A percentile compares a stretch with the other conserved stretches of the same genome.
Conservation (phyloP, 2,888 invertebrate species). For the Mesodorylaimus sp. region DNA sequence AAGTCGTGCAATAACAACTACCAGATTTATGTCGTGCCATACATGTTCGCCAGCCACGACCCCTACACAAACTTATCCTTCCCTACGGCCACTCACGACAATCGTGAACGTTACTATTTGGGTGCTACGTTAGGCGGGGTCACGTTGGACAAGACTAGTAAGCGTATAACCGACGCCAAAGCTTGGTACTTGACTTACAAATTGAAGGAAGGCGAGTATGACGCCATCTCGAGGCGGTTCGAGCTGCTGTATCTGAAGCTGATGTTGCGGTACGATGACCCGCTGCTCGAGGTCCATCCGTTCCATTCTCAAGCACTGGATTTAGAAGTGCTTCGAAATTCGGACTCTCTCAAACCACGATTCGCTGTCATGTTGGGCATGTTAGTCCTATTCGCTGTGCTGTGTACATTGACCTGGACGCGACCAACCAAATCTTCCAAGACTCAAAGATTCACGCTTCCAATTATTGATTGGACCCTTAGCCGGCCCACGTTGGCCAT, state of each 20-base stretch:
- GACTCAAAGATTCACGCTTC: too few species aligned
- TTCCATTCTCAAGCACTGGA: conserved; percentile 52
- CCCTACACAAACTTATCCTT: background rate
- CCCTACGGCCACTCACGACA: background rate
- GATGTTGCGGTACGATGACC: background rate
- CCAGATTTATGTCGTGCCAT: background rate
- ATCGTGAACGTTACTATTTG: background rate
- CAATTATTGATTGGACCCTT: conserved; percentile 71
- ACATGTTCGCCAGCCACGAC: background rate
- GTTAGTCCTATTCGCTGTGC: conserved; percentile 29
- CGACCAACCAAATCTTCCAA: too few species aligned
- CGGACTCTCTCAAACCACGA: conserved; percentile 41
- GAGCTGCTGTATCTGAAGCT: conserved; percentile 1
- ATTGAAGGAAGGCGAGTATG: conserved; percentile 14
- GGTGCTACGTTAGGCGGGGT: background rate
- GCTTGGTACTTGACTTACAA: conserved; percentile 30
- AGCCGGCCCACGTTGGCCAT: conserved; percentile 78
- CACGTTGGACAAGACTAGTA: background rate
- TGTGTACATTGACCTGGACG: too few species aligned
- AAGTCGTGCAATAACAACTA: background rate
- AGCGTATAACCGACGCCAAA: conserved; percentile 13
- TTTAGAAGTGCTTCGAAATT: conserved; percentile 71
- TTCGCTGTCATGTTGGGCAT: conserved; percentile 4
- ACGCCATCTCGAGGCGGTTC: conserved; percentile 27
- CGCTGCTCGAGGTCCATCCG: background rate